Evolutionary conservation across 2,113 vertebrate genomes (phyloP).

Genomic region (Laticauda laticaudata): DNA sequence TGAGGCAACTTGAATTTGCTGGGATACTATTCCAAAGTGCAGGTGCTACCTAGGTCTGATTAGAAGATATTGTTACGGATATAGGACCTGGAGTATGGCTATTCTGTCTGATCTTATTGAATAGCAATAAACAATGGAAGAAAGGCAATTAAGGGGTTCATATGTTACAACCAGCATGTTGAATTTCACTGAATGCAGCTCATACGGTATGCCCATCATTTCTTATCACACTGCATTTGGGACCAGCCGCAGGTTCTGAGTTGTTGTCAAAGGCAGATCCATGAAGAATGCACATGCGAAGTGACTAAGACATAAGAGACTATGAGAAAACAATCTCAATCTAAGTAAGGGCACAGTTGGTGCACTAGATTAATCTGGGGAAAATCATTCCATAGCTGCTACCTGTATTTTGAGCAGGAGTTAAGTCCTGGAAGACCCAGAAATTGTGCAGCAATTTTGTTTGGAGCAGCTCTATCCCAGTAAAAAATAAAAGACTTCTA

Average conservation of each 20-base stretch:
- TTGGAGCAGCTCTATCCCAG: not conserved
- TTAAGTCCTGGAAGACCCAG: not conserved
- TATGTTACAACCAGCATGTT: not conserved
- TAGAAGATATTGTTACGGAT: not conserved
- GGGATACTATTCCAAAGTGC: not conserved
- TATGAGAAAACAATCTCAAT: not conserved
- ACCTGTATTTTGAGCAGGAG: not conserved
- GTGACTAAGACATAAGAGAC: not conserved
- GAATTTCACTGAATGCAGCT: not conserved
- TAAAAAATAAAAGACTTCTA: not conserved
- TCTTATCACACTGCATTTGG: not conserved
- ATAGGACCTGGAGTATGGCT: not conserved
- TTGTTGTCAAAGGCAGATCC: not conserved
- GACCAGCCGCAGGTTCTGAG: not conserved
- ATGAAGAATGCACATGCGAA: not conserved
- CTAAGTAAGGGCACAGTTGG: not conserved
- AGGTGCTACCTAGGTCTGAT: not conserved
- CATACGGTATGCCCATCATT: not conserved
- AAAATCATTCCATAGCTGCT: not conserved
- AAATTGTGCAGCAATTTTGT: not conserved
- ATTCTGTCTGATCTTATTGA: not conserved
- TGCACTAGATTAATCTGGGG: not conserved
- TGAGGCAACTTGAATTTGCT: not conserved
- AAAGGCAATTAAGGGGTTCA: not conserved
- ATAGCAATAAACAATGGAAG: not conserved